Evolutionary conservation across 2,888 invertebrate species (phyloP).

Genomic region (Mesorhabditis belari): DNA sequence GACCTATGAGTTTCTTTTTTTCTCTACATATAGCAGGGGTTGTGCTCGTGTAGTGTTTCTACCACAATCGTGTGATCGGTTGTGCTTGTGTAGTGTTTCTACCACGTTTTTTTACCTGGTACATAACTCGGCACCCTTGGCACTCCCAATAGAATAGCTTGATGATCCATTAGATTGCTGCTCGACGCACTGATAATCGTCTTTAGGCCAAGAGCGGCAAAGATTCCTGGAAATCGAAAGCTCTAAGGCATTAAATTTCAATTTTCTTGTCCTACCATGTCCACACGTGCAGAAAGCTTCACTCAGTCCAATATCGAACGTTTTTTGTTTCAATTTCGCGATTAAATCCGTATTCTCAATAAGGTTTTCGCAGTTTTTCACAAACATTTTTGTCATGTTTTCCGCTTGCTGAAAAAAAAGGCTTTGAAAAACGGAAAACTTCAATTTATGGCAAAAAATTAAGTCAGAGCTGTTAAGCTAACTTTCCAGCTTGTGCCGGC

Average conservation of each 20-base stretch:
- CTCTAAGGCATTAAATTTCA: background rate
- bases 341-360: conserved; percentile 18
- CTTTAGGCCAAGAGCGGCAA: background rate
- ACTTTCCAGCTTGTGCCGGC: conserved; percentile 4
- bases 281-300: conserved; percentile 30
- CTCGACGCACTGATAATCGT: background rate
- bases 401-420: conserved; percentile 5
- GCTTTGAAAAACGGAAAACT: background rate
- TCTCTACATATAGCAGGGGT: too few relatives aligned
- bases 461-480: conserved; percentile 4
- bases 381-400: conserved; percentile 10
- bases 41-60: too few relatives aligned
- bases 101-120: conserved; percentile 1
- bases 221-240: background rate
- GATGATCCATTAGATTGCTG: conserved; percentile 11
- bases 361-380: conserved; percentile 12
- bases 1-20: background rate
- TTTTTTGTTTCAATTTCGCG: conserved; percentile 15
- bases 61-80: too few relatives aligned
- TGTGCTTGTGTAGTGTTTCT: too few relatives aligned
- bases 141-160: conserved; percentile 9
- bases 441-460: conserved; percentile 2
- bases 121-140: conserved; percentile 10
- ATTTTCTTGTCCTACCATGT: conserved; percentile 10
- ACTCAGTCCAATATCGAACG: conserved; percentile 30